Evolutionary conservation across 2,888 invertebrate species (phyloP).

Genomic region (Onthophagus sagittarius): DNA sequence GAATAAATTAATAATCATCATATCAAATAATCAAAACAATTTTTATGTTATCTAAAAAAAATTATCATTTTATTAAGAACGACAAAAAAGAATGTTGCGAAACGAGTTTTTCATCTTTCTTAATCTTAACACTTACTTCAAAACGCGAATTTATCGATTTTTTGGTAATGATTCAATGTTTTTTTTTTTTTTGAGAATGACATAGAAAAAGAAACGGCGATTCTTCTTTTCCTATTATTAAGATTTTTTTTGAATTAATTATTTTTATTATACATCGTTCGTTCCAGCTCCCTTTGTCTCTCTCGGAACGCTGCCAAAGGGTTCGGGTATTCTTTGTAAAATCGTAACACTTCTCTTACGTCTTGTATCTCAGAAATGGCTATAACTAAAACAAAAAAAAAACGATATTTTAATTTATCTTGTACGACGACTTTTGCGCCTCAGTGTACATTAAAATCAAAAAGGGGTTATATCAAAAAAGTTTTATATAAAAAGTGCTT

Average conservation of each 20-base stretch:
- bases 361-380: slow-evolving; percentile 91
- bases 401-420: neutral
- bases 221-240: neutral
- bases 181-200: neutral
- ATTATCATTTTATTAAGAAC: neutral
- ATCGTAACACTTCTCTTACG: slow-evolving; percentile 86
- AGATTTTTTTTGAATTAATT: slow-evolving; percentile 2
- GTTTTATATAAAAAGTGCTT: too few relatives aligned
- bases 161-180: neutral
- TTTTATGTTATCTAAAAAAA: too few relatives aligned
- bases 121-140: neutral
- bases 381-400: slow-evolving; percentile 43
- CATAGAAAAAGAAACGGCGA: too few relatives aligned
- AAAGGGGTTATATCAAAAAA: too few relatives aligned
- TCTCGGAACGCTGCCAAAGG: slow-evolving; percentile 90
- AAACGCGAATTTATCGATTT: neutral
- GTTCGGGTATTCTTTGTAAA: slow-evolving; percentile 91
- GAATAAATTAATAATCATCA: too few relatives aligned
- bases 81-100: neutral
- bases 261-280: slow-evolving; percentile 17
- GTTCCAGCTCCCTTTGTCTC: slow-evolving; percentile 70
- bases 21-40: too few relatives aligned
- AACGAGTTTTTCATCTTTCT: neutral
- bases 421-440: too few relatives aligned
- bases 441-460: too few relatives aligned